Conservation (phyloP, 2,113 vertebrate genomes). For the Erythrocebus patas region DNA sequence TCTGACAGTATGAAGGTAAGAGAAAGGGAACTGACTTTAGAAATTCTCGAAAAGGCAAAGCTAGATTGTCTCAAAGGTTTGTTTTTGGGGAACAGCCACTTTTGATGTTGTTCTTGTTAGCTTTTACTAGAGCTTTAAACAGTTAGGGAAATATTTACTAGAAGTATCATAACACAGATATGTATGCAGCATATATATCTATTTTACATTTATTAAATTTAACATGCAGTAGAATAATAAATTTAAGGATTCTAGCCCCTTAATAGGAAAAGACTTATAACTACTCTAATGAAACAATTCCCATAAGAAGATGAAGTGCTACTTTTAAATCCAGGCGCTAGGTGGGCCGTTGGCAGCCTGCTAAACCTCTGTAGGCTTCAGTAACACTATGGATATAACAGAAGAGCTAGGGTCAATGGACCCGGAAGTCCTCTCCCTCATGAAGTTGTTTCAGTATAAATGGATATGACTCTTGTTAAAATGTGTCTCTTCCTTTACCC, state of each 20-base stretch:
- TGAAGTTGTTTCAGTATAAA: background rate
- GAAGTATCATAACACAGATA: background rate
- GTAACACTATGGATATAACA: background rate
- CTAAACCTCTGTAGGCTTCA: background rate
- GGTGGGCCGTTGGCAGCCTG: background rate
- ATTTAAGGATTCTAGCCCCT: background rate
- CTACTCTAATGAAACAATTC: constrained; percentile 2
- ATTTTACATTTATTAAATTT: background rate
- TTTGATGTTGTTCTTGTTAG: background rate
- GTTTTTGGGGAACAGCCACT: background rate
- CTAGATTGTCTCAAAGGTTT: background rate
- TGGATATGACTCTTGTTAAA: background rate
- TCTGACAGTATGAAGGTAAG: background rate
- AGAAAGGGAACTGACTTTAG: background rate
- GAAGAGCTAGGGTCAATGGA: background rate
- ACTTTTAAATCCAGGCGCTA: background rate
- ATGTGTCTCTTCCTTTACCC: constrained; percentile 7
- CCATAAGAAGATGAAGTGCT: background rate
- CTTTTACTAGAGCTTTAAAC: background rate
- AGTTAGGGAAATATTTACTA: background rate
- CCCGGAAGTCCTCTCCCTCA: background rate
- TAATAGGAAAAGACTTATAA: background rate
- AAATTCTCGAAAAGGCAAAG: background rate
- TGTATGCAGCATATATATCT: background rate
- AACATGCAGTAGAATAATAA: background rate